These are phyloP conservation scores for Saxidomus purpurata DNA, from an alignment of 1,140 invertebrate genomes.

Conservation along the genomic window DNA sequence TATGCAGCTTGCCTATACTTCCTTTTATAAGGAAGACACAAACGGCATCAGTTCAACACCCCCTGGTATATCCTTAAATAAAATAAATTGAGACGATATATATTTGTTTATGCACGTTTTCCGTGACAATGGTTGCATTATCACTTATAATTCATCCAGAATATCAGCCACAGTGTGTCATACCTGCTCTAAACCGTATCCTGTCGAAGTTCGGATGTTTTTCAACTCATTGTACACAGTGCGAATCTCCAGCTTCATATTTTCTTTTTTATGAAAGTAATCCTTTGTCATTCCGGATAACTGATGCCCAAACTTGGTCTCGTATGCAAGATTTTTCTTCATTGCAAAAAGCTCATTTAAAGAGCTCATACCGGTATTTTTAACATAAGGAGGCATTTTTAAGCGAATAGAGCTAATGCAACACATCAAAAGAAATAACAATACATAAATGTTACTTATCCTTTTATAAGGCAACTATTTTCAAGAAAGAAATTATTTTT, in stretches of 20 bases:
- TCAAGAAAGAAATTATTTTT: neutral
- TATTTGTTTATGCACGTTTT: too few species aligned
- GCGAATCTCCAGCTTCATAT: conserved; percentile 44
- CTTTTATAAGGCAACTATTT: neutral
- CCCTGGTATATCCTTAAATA: too few species aligned
- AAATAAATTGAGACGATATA: too few species aligned
- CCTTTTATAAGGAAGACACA: too few species aligned
- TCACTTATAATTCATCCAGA: too few species aligned
- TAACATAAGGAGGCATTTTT: neutral
- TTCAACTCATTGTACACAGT: conserved; percentile 47
- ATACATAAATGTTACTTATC: neutral
- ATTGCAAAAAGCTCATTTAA: conserved; percentile 52
- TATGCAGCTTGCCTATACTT: too few species aligned
- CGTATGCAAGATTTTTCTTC: conserved; percentile 55
- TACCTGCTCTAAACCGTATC: conserved; percentile 48
- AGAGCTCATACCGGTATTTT: conserved; percentile 36
- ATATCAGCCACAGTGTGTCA: too few species aligned
- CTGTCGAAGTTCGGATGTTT: conserved; percentile 34
- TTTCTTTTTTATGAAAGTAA: conserved; percentile 16
- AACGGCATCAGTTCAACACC: too few species aligned
- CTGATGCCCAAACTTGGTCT: conserved; percentile 30
- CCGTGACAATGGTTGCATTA: too few species aligned
- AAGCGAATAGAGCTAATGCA: neutral
- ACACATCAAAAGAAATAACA: neutral
- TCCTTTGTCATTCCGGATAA: neutral